Percentiles rank a stretch among this genome's conserved stretches.
Evolutionary conservation across 2,888 invertebrate species (phyloP).

Genomic region (Formica aserva): DNA sequence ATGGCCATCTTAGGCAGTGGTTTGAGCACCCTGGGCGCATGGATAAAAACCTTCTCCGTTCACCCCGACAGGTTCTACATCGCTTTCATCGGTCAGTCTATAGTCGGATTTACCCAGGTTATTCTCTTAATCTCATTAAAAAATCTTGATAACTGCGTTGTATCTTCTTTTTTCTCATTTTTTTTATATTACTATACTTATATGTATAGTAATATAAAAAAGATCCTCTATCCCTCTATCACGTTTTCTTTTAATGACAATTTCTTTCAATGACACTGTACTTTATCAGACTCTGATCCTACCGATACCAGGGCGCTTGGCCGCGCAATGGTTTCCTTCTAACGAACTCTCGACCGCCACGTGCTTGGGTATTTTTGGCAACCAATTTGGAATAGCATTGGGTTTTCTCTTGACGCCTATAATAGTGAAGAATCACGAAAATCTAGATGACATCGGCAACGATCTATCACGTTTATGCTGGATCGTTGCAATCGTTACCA

Average conservation of each 20-base stretch:
- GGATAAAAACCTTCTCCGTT: conserved; percentile 88
- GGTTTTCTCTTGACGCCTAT: conserved; percentile 91
- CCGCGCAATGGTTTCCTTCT: conserved; percentile 90
- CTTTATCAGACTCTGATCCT: conserved; percentile 88
- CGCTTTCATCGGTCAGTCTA: conserved; percentile 88
- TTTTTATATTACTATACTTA: not conserved
- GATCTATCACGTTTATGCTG: conserved; percentile 81
- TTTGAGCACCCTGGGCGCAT: conserved; percentile 88
- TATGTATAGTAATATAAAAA: not conserved
- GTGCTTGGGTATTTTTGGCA: conserved; percentile 91
- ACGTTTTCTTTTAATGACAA: not conserved
- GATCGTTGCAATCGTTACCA: conserved; percentile 85
- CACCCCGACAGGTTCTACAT: conserved; percentile 88
- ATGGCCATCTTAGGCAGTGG: conserved; percentile 87
- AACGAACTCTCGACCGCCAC: conserved; percentile 89
- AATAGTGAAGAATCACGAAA: conserved; percentile 86
- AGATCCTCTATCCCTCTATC: not conserved
- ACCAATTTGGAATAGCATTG: conserved; percentile 90
- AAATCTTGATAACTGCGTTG: not conserved
- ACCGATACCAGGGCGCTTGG: conserved; percentile 89
- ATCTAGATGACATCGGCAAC: conserved; percentile 85
- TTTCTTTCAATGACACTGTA: not conserved
- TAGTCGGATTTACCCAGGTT: conserved; percentile 84
- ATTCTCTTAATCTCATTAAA: not conserved
- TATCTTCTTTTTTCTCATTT: not conserved